phyloP scores from a whole-genome alignment of 2,113 vertebrate species.

The Telmatochromis brichardi region DNA sequence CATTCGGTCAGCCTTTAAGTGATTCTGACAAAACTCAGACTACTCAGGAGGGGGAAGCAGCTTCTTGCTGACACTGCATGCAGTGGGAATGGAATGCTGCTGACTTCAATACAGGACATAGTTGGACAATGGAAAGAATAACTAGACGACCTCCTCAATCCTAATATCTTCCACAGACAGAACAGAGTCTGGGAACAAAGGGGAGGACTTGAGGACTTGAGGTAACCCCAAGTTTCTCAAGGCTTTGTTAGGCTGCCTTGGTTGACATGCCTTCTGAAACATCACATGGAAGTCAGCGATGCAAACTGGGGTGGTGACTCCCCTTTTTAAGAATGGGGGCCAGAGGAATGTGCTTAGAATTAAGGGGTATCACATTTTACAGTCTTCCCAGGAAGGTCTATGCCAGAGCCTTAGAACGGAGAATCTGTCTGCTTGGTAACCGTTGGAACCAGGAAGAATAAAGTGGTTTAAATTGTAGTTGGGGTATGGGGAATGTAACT shows the following conservation, averaged over 20 bases:
- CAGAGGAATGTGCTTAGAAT: neutral
- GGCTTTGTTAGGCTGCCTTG: neutral
- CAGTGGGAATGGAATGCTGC: neutral
- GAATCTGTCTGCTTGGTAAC: neutral
- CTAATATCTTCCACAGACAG: fast-evolving
- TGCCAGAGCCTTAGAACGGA: neutral
- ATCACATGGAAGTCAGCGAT: neutral
- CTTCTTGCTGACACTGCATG: neutral
- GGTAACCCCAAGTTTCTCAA: neutral
- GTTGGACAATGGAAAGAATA: neutral
- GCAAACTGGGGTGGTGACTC: neutral
- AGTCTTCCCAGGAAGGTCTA: neutral
- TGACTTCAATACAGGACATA: neutral
- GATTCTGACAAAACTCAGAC: neutral
- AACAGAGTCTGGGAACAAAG: neutral
- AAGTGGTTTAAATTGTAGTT: neutral
- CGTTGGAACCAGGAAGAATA: neutral
- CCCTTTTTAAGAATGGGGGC: neutral
- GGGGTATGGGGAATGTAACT: neutral
- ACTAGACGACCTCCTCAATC: neutral
- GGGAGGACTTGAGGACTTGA: neutral
- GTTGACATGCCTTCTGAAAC: neutral
- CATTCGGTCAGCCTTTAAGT: neutral
- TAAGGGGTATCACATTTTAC: neutral
- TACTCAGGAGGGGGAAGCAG: neutral